Evolutionary conservation across 2,888 invertebrate genomes (phyloP).

Genomic region (Andrena minutula): DNA sequence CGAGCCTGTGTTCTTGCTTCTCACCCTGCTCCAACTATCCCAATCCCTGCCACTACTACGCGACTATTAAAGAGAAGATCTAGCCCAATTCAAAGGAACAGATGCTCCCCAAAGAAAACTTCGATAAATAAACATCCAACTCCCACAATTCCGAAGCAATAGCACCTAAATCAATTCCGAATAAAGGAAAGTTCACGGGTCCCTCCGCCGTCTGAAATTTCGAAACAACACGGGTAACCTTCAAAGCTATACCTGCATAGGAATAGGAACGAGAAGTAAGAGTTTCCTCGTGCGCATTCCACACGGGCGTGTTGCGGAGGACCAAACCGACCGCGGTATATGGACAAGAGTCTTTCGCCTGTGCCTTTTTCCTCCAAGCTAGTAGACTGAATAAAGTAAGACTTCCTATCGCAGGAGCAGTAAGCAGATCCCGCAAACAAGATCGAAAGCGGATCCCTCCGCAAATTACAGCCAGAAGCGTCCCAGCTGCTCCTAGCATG

Average conservation of each 20-base stretch:
- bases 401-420: neutral
- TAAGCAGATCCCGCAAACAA: neutral
- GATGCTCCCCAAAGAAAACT: no score
- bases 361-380: neutral
- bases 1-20: neutral
- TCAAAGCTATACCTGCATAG: neutral
- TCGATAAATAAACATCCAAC: no score
- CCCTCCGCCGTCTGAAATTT: neutral
- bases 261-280: neutral
- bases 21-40: no score
- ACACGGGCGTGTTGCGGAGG: neutral
- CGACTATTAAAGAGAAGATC: neutral
- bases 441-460: neutral
- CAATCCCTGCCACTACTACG: neutral
- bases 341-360: neutral
- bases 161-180: neutral
- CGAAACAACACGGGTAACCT: neutral
- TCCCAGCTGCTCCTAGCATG: neutral
- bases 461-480: neutral
- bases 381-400: neutral
- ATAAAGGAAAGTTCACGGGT: neutral
- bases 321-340: constrained; percentile 5
- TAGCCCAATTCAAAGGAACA: no score
- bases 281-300: constrained; percentile 17
- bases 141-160: neutral